Conservation (phyloP, 1,140 invertebrate genomes). For the Zaprionus nigranus region DNA sequence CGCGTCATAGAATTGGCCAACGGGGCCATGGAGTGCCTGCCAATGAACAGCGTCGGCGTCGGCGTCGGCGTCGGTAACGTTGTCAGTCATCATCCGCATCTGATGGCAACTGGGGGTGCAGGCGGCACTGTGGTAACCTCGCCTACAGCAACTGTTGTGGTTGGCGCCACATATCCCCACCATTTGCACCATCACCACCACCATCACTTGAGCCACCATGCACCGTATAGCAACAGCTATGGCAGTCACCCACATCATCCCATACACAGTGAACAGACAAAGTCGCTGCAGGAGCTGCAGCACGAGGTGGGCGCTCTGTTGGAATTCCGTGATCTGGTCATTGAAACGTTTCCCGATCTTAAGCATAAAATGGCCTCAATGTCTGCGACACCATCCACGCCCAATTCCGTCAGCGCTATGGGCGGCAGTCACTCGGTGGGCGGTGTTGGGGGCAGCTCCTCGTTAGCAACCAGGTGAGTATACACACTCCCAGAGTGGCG, state of each 20-base stretch:
- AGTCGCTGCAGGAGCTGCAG: conserved; percentile 89
- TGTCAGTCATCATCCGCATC: conserved; percentile 61
- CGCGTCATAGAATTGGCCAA: conserved; percentile 60
- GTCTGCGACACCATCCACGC: conserved; percentile 77
- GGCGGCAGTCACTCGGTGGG: conserved; percentile 80
- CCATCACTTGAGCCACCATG: conserved; percentile 72
- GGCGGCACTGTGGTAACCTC: conserved; percentile 42
- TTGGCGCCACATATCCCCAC: conserved; percentile 74
- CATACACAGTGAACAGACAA: conserved; percentile 84
- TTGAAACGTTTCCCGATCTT: conserved; percentile 95
- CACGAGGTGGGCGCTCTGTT: conserved; percentile 95
- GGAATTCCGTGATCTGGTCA: conserved; percentile 95
- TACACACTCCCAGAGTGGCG: no score
- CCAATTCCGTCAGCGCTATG: conserved; percentile 78
- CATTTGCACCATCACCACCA: conserved; percentile 72
- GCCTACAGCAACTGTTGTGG: conserved; percentile 70
- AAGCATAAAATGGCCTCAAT: conserved; percentile 90
- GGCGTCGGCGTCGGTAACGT: conserved; percentile 8
- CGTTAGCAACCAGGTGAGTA: conserved; percentile 76
- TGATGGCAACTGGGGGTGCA: conserved; percentile 56
- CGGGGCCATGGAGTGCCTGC: conserved; percentile 76
- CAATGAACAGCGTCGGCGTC: conserved; percentile 54
- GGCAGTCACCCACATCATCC: conserved; percentile 74
- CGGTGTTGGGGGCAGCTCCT: conserved; percentile 69
- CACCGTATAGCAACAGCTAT: conserved; percentile 74